Evolutionary conservation across 2,797 vertebrate species (phyloP).

Genomic region (Pterois miles): DNA sequence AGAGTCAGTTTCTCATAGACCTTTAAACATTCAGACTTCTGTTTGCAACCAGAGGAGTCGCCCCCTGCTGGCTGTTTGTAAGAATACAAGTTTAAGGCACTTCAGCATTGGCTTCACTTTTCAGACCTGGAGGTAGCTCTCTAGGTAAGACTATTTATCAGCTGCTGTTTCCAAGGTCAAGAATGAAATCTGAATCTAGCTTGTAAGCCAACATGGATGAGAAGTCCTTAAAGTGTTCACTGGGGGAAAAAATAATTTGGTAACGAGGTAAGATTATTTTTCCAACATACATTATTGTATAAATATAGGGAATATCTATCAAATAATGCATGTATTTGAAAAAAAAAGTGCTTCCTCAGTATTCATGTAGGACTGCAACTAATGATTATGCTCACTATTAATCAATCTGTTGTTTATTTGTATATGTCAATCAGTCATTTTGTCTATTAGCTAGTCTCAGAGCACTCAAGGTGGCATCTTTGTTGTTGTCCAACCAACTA

Average conservation of each 20-base stretch:
- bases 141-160: no score
- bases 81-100: no score
- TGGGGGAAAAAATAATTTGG: background rate
- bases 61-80: no score
- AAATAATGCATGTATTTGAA: background rate
- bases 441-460: background rate
- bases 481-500: background rate
- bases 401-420: background rate
- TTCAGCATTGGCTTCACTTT: no score
- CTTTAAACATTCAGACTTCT: no score
- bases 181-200: background rate
- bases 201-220: background rate
- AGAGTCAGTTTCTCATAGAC: no score
- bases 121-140: no score
- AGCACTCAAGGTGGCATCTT: background rate
- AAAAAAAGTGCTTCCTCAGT: background rate
- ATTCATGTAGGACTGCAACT: background rate
- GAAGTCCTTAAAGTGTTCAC: background rate
- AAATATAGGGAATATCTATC: background rate
- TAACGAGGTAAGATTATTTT: background rate
- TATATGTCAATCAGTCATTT: background rate
- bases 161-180: background rate
- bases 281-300: background rate
- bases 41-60: no score
- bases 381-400: background rate